Evolutionary conservation across 2,797 vertebrate genomes (phyloP).

Genomic region (Acanthurus tractus): DNA sequence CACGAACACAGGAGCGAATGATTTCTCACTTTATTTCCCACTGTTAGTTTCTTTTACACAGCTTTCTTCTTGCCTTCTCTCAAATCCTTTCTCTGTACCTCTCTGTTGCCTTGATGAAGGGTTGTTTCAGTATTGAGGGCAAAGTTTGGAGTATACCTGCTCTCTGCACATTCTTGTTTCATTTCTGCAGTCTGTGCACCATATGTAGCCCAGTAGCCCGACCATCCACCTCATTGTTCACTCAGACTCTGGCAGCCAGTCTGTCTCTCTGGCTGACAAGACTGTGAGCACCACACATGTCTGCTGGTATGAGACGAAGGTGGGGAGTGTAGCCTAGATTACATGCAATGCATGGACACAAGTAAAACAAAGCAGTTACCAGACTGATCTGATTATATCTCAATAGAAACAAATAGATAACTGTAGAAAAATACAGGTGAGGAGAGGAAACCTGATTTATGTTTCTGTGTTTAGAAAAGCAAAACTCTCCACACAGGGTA

Average conservation of each 20-base stretch:
- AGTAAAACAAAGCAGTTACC: too few species aligned
- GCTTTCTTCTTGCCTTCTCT: background rate
- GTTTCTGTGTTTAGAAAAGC: too few species aligned
- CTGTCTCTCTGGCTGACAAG: constrained; percentile 12
- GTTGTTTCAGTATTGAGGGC: constrained; percentile 12
- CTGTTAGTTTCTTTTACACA: background rate
- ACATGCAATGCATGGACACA: background rate
- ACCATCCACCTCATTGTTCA: constrained; percentile 6
- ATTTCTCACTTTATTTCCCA: constrained; percentile 28
- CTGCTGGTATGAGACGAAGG: constrained; percentile 10
- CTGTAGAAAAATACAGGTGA: too few species aligned
- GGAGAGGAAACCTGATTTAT: too few species aligned
- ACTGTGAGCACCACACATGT: constrained; percentile 13
- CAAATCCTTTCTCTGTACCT: background rate
- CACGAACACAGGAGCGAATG: background rate
- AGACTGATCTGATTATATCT: too few species aligned
- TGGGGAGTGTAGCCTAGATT: constrained; percentile 2
- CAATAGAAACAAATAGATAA: too few species aligned
- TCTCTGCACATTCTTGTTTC: constrained; percentile 54
- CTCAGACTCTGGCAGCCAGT: constrained; percentile 2
- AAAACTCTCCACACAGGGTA: too few species aligned
- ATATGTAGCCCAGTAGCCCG: constrained; percentile 47
- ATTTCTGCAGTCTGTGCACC: constrained; percentile 59
- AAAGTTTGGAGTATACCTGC: constrained; percentile 41
- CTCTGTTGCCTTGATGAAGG: background rate